phyloP scores from a whole-genome alignment of 2,888 invertebrate genomes.

The Thumatha senex region DNA sequence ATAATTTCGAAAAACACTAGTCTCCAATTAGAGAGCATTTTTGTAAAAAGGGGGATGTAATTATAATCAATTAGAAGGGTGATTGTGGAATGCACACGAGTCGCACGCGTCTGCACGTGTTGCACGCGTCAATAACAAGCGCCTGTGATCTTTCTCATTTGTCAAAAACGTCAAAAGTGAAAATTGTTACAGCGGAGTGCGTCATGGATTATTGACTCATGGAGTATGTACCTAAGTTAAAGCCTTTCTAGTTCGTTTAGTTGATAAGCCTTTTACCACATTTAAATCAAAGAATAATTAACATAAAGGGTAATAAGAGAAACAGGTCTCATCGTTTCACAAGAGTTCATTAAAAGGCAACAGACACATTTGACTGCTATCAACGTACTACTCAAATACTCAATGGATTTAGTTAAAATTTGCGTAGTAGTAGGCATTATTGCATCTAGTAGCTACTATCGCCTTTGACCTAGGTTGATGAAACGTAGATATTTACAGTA shows the following conservation, averaged over 20 bases:
- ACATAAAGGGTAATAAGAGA: background rate
- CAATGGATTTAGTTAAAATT: no score
- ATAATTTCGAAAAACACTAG: constrained; percentile 31
- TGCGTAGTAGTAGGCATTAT: no score
- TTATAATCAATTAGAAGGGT: constrained; percentile 70
- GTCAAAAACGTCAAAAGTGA: constrained; percentile 41
- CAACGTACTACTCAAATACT: no score
- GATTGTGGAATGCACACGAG: constrained; percentile 42
- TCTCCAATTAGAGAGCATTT: constrained; percentile 45
- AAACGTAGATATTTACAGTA: no score
- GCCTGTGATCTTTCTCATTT: constrained; percentile 53
- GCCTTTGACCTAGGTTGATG: no score
- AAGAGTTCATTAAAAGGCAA: background rate
- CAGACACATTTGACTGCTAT: no score
- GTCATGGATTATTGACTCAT: constrained; percentile 21
- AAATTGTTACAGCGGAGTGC: constrained; percentile 19
- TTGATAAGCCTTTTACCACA: constrained; percentile 4
- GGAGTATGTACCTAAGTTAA: constrained; percentile 11
- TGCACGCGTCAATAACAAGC: constrained; percentile 61
- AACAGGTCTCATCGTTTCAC: background rate
- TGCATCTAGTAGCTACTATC: no score
- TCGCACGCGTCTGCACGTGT: constrained; percentile 40
- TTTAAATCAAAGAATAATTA: background rate
- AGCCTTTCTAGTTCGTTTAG: constrained; percentile 9
- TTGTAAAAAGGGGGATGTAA: constrained; percentile 44